These are phyloP conservation scores for Eleginops maclovinus DNA, from an alignment of 2,113 vertebrate genomes.

Conservation along the genomic window DNA sequence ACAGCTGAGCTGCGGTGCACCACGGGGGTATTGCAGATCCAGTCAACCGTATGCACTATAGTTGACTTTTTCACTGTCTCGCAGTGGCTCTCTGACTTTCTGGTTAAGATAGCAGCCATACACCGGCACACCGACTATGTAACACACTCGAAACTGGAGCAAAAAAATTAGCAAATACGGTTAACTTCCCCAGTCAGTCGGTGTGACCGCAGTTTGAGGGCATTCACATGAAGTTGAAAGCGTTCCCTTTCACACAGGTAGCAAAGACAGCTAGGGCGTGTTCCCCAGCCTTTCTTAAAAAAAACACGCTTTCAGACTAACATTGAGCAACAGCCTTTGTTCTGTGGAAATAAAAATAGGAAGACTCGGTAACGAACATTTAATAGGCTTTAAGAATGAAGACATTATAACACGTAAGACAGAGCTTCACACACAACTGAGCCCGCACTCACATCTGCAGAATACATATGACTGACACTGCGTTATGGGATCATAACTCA, in stretches of 20 bases:
- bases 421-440: slow-evolving; percentile 49
- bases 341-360: neutral
- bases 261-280: slow-evolving; percentile 70
- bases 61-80: slow-evolving; percentile 45
- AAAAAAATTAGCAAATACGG: neutral
- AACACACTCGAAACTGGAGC: slow-evolving; percentile 6
- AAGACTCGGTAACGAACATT: slow-evolving; percentile 26
- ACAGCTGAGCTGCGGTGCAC: slow-evolving; percentile 58
- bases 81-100: slow-evolving; percentile 12
- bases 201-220: slow-evolving; percentile 50
- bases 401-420: slow-evolving; percentile 23
- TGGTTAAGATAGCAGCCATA: neutral
- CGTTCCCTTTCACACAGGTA: slow-evolving; percentile 69
- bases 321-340: slow-evolving; percentile 1
- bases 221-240: slow-evolving; percentile 70
- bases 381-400: slow-evolving; percentile 21
- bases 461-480: slow-evolving; percentile 22
- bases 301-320: slow-evolving; percentile 23
- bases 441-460: slow-evolving; percentile 61
- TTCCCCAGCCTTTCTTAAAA: slow-evolving; percentile 50
- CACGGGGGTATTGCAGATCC: slow-evolving; percentile 54
- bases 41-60: slow-evolving; percentile 49
- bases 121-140: neutral
- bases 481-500: slow-evolving; percentile 56
- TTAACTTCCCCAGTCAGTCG: neutral